Evolutionary conservation across 2,113 vertebrate species (phyloP), one percentile per base, ranked within the genome.

Genomic region (Larimichthys crocea): DNA sequence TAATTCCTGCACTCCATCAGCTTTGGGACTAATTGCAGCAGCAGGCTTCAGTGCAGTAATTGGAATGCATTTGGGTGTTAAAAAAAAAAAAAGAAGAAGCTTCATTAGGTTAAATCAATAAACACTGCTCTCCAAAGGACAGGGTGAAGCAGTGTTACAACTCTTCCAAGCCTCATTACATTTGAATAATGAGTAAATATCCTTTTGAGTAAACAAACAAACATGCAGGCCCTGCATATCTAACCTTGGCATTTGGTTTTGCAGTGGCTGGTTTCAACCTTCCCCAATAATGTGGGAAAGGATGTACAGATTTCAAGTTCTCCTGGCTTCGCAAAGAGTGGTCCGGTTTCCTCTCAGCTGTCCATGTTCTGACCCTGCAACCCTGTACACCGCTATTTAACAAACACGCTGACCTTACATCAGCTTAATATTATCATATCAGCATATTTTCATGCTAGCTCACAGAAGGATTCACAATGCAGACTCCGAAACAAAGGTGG

Each of bases 71-170:
- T 79, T 70, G 80, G 81, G 74, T 85, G 35, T 83, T 10, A n/a
- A 66, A 65, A 66, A 83, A 55, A 66, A 66, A 66, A 65, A 66
- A 83, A 55, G 62, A 66, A 83, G 29, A 66, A 83, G 71, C 64
- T 80, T 83, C 67, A 72, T 86, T 88, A 74, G 65, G 60, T 74
- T 70, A 83, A 89, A 82, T 89, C 86, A 88, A 85, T 86, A 79
- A 74, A 68, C n/a, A 42, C 50, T 50, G 14, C 29, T 73, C 75
- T 79, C 89, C 80, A 89, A 90, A 89, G 71, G 44, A 59, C 31
- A 48, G 35, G 14, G 50, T 15, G 26, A 59, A 68, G 61, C 50
- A 62, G 56, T 60, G 53, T 56, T 74, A 61, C 49, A 64, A 77
- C 68, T 78, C 79, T 65, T 74, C n/a, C 14, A 44, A 84, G 80